Conservation (phyloP, 2,113 vertebrate genomes). For the Bubo blakistoni region DNA sequence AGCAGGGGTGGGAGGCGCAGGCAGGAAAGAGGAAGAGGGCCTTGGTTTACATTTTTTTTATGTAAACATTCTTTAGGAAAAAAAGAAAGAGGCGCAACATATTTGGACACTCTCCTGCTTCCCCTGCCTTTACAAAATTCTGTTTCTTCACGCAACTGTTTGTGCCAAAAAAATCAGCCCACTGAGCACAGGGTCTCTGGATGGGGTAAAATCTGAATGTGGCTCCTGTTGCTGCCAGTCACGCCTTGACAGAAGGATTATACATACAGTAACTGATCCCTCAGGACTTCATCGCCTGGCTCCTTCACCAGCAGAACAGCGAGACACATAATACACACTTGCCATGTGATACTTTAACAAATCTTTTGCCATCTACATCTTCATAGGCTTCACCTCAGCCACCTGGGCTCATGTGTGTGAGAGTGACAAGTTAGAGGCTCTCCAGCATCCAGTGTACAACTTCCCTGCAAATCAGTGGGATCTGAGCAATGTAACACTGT, state of each 20-base stretch:
- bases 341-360: conserved; percentile 47
- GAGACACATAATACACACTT: conserved; percentile 26
- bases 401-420: not conserved
- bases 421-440: not conserved
- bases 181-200: not conserved
- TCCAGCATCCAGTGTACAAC: not conserved
- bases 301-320: not conserved
- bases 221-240: conserved; percentile 61
- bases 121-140: not conserved
- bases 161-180: conserved; percentile 13
- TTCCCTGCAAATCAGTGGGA: not conserved
- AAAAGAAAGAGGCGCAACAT: not conserved
- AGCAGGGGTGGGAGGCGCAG: not conserved
- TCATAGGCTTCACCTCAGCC: conserved; percentile 3
- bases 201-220: not conserved
- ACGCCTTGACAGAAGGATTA: conserved; percentile 27
- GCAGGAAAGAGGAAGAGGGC: not conserved
- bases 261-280: conserved; percentile 44
- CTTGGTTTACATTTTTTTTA: not conserved
- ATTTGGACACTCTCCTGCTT: not conserved
- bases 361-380: conserved; percentile 47
- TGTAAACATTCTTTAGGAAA: not conserved
- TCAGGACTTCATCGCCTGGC: not conserved
- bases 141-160: not conserved
- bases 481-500: rapidly evolving